Evolutionary conservation across 2,888 invertebrate species (phyloP), one percentile per base, ranked within the genome.

Genomic region (Plebejus melissa): DNA sequence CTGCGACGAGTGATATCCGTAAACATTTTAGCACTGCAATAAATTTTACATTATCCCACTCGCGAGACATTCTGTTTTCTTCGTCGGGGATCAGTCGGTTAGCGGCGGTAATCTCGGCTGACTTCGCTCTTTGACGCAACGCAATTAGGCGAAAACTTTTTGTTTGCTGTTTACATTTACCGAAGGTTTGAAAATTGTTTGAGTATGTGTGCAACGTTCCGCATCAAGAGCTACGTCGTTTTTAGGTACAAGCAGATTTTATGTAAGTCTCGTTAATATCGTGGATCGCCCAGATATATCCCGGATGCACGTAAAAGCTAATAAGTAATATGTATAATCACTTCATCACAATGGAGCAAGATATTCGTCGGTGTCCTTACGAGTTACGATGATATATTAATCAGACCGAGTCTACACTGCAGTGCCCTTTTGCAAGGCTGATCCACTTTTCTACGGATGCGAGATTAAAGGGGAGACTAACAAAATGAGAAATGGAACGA

Each of bases 401-500:
- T 92, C 91, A 91, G 89, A 84, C 83, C 85, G 84, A 85, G 87
- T 87, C 89, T 87, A 89, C 89, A 87, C 88, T 87, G 90, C 90
- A 88, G 88, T 90, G 91, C 88, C 90, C 90, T 90, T 90, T 93
- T 90, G 90, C 90, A 90, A 87, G 87, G 88, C 86, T 92, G 90
- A 93, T 93, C 91, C 90, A 93, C 91, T 93, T 93, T 93, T 88
- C 88, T 92, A 91, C 90, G 92, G 91, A 89, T 90, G 90, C 91
- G 89, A 92, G 93, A 93, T 93, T 93, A 93, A 92, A 93, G 91
- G 90, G 91, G 91, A 90, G 88, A 87, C 89, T 91, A 93, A 90
- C 93, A 93, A 93, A 93, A 93, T 92, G 93, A 92, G 93, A 92
- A 93, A 93, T 93, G 91, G 88, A 93, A 91, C 93, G 91, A 93